Evolutionary conservation across 2,797 vertebrate genomes (phyloP), one percentile per base, ranked within the genome.

Genomic region (Sciurus vulgaris): DNA sequence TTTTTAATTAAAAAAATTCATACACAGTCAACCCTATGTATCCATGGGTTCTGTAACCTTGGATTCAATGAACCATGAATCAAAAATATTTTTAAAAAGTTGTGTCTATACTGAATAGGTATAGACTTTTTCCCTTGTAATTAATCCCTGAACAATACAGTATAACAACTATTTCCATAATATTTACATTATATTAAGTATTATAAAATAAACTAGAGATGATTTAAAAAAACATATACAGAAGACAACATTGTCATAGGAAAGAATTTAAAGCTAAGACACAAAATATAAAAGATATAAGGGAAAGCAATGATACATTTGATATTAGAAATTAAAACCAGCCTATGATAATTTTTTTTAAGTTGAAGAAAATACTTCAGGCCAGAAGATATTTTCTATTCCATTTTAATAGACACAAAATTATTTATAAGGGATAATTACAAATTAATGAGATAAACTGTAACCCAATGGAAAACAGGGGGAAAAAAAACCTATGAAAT

Each of bases 271-370:
- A 86, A 86, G 47, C 20, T 74, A 82, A 86, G 24, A 76, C 65
- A 63, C 5, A 65, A 90, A 84, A 82, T 41, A 3, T 77, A 56
- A 56, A 56, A 30, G 30, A 30, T 69, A 38, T 79, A 59, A 76
- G 65, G 22, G 24, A 92, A 82, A 96, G 63, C 14, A 87, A 0
- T 18, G 12, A 61, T 69, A 44, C 72, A 79, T 65, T 74, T 92
- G 7, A 28, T 63, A 26, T 61, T 82, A 70, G 89, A 94, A 97
- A 47, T 56, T 94, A 81, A 96, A 95, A 70, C 4, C 28, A 90
- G 22, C n/a, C 3, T 26, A 12, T 87, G 41, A 88, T 41, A 14
- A 17, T 47, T 86, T 76, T 41, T 33, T n/a, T 33, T 51, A 65
- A 14, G 28, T 5, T 69, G 13, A 44, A 5, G 1, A 74, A 81